Evolutionary conservation across 1,140 invertebrate species (phyloP).

Genomic region (Druon quercuslanigerum): DNA sequence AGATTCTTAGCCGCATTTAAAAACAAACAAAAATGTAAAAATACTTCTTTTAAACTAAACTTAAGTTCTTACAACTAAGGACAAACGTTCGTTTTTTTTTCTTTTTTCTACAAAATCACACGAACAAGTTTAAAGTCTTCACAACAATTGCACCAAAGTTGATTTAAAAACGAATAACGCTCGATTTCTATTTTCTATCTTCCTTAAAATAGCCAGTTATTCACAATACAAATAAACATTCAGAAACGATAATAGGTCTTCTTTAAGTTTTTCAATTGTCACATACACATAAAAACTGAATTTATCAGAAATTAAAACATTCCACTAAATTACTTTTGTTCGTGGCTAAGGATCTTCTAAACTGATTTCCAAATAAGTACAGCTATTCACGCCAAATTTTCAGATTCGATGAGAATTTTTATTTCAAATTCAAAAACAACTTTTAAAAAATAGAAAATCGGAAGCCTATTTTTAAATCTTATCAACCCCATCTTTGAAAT

Average conservation of each 20-base stretch:
- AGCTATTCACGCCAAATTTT: background rate
- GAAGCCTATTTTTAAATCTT: background rate
- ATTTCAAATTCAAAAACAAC: background rate
- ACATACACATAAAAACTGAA: background rate
- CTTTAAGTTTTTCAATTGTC: background rate
- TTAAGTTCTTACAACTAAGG: background rate
- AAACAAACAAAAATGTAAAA: slow-evolving; percentile 22
- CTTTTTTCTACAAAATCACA: background rate
- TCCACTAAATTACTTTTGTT: background rate
- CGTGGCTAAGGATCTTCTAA: slow-evolving; percentile 25
- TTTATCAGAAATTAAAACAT: background rate
- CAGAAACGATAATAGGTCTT: background rate
- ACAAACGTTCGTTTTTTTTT: background rate
- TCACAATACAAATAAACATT: slow-evolving; percentile 19
- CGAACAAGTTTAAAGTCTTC: slow-evolving; percentile 13
- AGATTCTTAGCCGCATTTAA: slow-evolving; percentile 18
- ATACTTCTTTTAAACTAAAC: background rate
- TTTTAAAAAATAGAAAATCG: background rate
- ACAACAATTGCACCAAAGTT: slow-evolving; percentile 24
- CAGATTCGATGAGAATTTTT: slow-evolving; percentile 2
- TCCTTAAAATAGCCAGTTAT: background rate
- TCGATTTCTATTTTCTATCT: slow-evolving; percentile 5
- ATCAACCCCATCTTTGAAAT: background rate
- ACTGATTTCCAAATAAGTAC: slow-evolving; percentile 10
- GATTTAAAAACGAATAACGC: slow-evolving; percentile 1